Conservation (phyloP, 2,113 vertebrate genomes). For the Motacilla alba region DNA sequence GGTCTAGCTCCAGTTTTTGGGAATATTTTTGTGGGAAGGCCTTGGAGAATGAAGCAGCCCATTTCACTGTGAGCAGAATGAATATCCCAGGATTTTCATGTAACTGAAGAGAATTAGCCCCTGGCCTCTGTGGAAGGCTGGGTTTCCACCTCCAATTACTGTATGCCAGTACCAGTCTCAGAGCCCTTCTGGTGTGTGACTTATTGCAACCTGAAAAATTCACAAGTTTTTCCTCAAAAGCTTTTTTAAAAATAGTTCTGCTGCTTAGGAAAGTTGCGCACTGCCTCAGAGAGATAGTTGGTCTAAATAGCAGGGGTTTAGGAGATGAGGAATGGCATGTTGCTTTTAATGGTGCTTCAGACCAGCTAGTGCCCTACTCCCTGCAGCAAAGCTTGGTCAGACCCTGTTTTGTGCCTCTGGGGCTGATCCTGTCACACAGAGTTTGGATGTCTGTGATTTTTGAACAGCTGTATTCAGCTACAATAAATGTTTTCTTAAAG, state of each 20-base stretch:
- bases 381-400: neutral
- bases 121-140: neutral
- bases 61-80: neutral
- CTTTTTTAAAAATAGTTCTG: constrained; percentile 7
- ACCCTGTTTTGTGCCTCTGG: neutral
- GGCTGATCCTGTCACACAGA: neutral
- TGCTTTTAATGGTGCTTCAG: neutral
- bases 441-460: neutral
- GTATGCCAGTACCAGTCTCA: constrained; percentile 8
- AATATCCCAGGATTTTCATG: neutral
- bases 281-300: neutral
- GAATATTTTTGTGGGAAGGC: neutral
- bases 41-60: neutral
- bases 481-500: constrained; percentile 18
- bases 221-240: constrained; percentile 31
- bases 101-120: neutral
- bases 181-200: constrained; percentile 32
- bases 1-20: neutral
- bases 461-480: constrained; percentile 11
- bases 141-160: neutral
- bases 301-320: neutral
- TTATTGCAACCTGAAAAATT: constrained; percentile 49
- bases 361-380: neutral
- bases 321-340: neutral
- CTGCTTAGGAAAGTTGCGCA: constrained; percentile 5